Evolutionary conservation across 2,113 vertebrate species (phyloP), one percentile per base, ranked within the genome.

Genomic region (Mungos mungo): DNA sequence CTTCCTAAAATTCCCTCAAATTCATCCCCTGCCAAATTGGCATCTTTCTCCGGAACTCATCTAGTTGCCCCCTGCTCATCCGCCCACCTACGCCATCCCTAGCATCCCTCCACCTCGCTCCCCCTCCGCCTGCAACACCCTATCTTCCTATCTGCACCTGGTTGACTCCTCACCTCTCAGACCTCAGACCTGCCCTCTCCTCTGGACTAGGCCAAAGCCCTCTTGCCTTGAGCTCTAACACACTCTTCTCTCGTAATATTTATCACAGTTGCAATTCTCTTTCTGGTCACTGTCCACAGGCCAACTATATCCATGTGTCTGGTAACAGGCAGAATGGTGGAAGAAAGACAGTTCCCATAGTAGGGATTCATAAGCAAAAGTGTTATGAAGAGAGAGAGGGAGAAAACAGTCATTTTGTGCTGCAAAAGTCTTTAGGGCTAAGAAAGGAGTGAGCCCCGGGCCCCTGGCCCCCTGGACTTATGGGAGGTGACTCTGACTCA

Each of bases 221-320:
- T n/a, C 88, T 18, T 27, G 52, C 66, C 2, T 0, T 23, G 57
- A 65, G 7, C 3, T 38, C 83, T 23, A 23, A 41, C 45, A 16
- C 15, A 54, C 5, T 33, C 79, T 50, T 41, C 41, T 50, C 54
- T 47, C 12, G 1, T 2, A 5, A 7, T 7, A 3, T 63, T 23
- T 33, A 21, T 80, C 76, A 57, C 15, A 63, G 8, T 31, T 79
- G 18, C 2, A 60, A 65, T 27, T 79, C 29, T 79, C 31, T 35
- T 35, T 23, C 31, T 4, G 76, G 18, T 7, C 29, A 31, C n/a
- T 60, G 23, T 74, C 63, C 65, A 85, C 47, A 82, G 80, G 54
- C 33, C 63, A 79, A 45, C 9, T 33, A 2, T 9, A 35, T 18
- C 69, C 54, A 33, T 0, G 8, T 0, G 0, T 27, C 38, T 76